Percentiles rank a stretch among this genome's conserved stretches.
phyloP scores from a whole-genome alignment of 2,888 invertebrate genomes.

The Caradrina clavipalpis region DNA sequence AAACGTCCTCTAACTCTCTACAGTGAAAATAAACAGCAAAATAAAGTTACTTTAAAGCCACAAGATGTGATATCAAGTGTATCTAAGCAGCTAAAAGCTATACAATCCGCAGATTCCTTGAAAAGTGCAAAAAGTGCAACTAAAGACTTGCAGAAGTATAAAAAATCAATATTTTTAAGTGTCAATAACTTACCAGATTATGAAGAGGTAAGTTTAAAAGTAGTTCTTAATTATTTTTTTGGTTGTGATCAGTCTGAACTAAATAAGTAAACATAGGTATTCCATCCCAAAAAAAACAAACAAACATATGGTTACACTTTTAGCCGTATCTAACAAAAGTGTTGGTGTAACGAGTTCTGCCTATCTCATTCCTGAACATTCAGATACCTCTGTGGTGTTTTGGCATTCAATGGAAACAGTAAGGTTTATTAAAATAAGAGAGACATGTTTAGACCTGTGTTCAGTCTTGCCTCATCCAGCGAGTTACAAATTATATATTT shows the following conservation, averaged over 20 bases:
- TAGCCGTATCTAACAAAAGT: too few species aligned
- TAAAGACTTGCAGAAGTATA: slow-evolving; percentile 58
- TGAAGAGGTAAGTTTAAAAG: slow-evolving; percentile 64
- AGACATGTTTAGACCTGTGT: too few species aligned
- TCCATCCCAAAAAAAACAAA: too few species aligned
- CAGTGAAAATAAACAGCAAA: slow-evolving; percentile 47
- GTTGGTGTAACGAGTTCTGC: too few species aligned
- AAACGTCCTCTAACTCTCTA: slow-evolving; percentile 69
- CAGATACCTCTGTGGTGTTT: too few species aligned
- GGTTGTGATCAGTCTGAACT: background rate
- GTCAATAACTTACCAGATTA: slow-evolving; percentile 70
- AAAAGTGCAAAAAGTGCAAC: slow-evolving; percentile 46
- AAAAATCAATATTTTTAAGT: slow-evolving; percentile 69
- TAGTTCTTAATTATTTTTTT: background rate
- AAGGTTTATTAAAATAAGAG: too few species aligned
- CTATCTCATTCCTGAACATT: too few species aligned
- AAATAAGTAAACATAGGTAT: background rate
- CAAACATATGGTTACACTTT: too few species aligned
- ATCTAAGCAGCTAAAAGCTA: slow-evolving; percentile 77
- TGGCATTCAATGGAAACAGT: too few species aligned
- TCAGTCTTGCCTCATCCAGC: too few species aligned
- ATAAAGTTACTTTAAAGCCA: slow-evolving; percentile 56
- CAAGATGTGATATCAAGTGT: slow-evolving; percentile 77
- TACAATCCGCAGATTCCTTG: slow-evolving; percentile 76
- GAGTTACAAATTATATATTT: too few species aligned